Percentiles rank a stretch among this genome's conserved stretches.
phyloP scores from a whole-genome alignment of 1,140 invertebrate genomes.

The Maconellicoccus hirsutus region DNA sequence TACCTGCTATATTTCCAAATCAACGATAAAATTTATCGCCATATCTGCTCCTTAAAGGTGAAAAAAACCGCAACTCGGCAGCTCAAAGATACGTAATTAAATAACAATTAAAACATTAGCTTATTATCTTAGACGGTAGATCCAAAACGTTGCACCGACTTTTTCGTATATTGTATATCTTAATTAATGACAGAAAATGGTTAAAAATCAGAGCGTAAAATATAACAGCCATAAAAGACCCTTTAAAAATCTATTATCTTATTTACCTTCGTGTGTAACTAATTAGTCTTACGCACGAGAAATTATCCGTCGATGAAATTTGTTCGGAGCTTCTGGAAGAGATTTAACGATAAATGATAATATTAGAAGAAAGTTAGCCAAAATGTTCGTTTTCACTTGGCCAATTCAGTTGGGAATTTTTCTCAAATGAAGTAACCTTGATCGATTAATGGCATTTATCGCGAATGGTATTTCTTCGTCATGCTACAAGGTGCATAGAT shows the following conservation, averaged over 20 bases:
- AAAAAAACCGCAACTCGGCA: background rate
- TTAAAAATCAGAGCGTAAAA: conserved; percentile 9
- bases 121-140: background rate
- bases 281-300: background rate
- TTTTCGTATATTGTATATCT: background rate
- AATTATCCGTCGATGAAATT: background rate
- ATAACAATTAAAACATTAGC: conserved; percentile 4
- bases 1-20: conserved; percentile 10
- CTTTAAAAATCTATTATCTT: conserved; percentile 10
- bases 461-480: background rate
- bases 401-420: background rate
- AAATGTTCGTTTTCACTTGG: background rate
- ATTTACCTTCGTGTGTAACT: conserved; percentile 8
- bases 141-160: background rate
- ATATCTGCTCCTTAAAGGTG: background rate
- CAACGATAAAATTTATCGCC: conserved; percentile 9
- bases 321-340: background rate
- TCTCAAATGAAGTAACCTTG: background rate
- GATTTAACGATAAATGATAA: conserved; percentile 5
- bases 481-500: too few species aligned
- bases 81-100: background rate
- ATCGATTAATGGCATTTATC: background rate
- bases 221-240: conserved; percentile 6
- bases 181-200: conserved; percentile 9
- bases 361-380: background rate